Evolutionary conservation across 2,888 invertebrate species (phyloP).

Genomic region (Thecocarcelia acutangulata): DNA sequence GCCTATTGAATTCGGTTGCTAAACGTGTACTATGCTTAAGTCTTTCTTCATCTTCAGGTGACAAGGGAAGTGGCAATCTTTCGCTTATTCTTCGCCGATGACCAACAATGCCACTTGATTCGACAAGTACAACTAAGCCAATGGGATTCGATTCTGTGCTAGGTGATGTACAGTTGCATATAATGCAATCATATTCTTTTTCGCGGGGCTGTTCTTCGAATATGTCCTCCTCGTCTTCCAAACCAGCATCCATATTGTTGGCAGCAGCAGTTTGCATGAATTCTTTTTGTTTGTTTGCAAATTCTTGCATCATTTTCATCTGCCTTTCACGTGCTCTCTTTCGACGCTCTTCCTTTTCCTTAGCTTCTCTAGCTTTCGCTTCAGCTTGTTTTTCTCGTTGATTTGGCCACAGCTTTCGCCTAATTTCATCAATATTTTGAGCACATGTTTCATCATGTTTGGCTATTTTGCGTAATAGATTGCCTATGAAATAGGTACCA

Average conservation of each 20-base stretch:
- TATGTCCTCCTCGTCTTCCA: conserved; percentile 83
- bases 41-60: conserved; percentile 84
- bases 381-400: conserved; percentile 90
- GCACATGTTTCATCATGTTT: conserved; percentile 87
- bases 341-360: conserved; percentile 92
- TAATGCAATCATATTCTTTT: conserved; percentile 95
- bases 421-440: conserved; percentile 86
- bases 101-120: conserved; percentile 93
- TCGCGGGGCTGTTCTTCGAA: conserved; percentile 84
- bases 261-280: conserved; percentile 92
- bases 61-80: conserved; percentile 83
- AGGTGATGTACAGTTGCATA: conserved; percentile 94
- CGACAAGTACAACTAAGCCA: conserved; percentile 92
- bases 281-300: conserved; percentile 93
- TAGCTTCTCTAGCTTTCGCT: conserved; percentile 84
- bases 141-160: conserved; percentile 92
- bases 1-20: conserved; percentile 88
- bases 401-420: conserved; percentile 90
- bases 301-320: conserved; percentile 95
- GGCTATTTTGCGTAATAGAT: conserved; percentile 89
- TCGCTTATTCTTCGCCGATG: conserved; percentile 84
- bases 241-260: conserved; percentile 81
- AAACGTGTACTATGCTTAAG: conserved; percentile 85
- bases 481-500: conserved; percentile 92
- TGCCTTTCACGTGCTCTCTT: conserved; percentile 93